Percentiles rank a stretch among this genome's conserved stretches.
phyloP scores from a whole-genome alignment of 2,113 vertebrate genomes.

The Bucco capensis region DNA sequence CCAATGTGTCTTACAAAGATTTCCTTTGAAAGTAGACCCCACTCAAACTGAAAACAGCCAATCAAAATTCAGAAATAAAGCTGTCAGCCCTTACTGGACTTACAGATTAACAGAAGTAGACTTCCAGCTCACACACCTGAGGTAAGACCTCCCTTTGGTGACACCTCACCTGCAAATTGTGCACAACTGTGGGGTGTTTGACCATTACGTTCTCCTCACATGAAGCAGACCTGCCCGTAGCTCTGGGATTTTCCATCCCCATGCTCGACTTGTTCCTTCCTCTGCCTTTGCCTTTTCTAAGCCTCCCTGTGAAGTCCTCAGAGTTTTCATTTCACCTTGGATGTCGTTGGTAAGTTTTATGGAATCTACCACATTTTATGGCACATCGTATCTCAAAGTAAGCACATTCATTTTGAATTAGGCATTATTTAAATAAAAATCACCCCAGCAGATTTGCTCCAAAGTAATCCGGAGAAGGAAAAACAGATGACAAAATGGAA shows the following conservation, averaged over 20 bases:
- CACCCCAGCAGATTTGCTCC: not conserved
- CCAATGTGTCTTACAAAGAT: not conserved
- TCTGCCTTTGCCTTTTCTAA: not conserved
- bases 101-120: not conserved
- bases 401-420: constrained; percentile 18
- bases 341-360: not conserved
- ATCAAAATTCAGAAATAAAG: not conserved
- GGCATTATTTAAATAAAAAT: not conserved
- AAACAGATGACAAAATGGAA: constrained; percentile 37
- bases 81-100: not conserved
- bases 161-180: not conserved
- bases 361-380: not conserved
- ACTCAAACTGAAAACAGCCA: not conserved
- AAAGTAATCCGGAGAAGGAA: constrained; percentile 37
- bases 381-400: not conserved
- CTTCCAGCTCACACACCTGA: not conserved
- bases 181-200: fast-evolving
- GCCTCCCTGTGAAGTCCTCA: not conserved
- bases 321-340: not conserved
- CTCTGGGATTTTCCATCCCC: not conserved
- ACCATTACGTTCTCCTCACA: fast-evolving
- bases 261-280: not conserved
- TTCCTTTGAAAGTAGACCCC: not conserved
- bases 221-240: not conserved
- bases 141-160: not conserved